Base-by-base conservation (phyloP, 2,797 vertebrate species). In the Poeciliopsis infans region DNA sequence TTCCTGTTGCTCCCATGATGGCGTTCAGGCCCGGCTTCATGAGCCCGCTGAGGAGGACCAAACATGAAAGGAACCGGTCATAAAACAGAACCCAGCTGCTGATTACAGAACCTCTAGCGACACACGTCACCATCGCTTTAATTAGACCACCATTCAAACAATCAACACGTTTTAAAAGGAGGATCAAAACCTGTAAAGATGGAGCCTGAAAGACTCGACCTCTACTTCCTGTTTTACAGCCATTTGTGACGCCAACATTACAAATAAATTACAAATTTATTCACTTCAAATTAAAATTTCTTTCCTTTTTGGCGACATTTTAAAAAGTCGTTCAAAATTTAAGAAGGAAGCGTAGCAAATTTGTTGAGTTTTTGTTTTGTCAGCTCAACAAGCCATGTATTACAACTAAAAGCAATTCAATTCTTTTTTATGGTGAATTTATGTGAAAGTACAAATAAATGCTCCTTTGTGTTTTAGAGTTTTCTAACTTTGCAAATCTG, bases 1-100 rank as follows among this genome's bases (percentile, higher is more conserved):
- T 96, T 76, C 95, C 97, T 0, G 95, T 97, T 1, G 96, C 95
- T 66, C 96, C 96, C 92, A 97, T 92, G 88, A 97, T 97, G 87
- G 96, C 96, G 61, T 96, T 97, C 83, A 97, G 91, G 39, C 96
- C 96, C 1, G 95, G 95, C 83, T 92, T 96, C 96, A 96, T 96
- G 86, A 96, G 85, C 72, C 96, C 96, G 88, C 97, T 97, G 86
- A 75, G 25, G 68, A 16, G 43, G 5, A 41, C 16, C 7, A 43
- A 25, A 25, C 23, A 16, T 23, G 33, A 36, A 66, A 23, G 7
- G 64, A 39, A 39, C 3, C 64, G 61, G 33, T 68, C 66, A 43
- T 69, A n/a, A 69, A 69, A 43, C 39, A 43, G 66, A 25, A 43
- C 66, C 66, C 66, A 43, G 66, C 23, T 25, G 66, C 36, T 39